A percentile compares a stretch with the other conserved stretches of the same genome.
These are phyloP conservation scores for Rosalia funebris DNA, from an alignment of 2,888 invertebrate genomes.

Conservation along the genomic window DNA sequence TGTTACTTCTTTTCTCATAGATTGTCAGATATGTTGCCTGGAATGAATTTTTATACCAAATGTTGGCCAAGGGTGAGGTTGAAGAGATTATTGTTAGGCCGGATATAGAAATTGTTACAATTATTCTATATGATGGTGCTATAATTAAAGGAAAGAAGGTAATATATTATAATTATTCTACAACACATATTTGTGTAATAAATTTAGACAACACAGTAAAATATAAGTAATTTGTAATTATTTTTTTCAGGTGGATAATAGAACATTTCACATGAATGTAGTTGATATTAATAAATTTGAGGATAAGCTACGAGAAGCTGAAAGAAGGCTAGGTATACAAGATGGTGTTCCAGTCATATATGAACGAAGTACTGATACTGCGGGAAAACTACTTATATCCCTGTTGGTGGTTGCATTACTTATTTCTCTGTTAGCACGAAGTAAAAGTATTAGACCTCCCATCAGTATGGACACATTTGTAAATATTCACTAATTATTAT, in stretches of 20 bases:
- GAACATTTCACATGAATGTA: constrained; percentile 85
- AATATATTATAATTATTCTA: constrained; percentile 47
- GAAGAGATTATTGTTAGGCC: constrained; percentile 86
- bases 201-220: not conserved
- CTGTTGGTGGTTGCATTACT: constrained; percentile 75
- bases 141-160: constrained; percentile 83
- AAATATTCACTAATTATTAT: constrained; percentile 52
- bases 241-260: constrained; percentile 68
- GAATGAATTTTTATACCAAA: constrained; percentile 96
- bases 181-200: not conserved
- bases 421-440: constrained; percentile 74
- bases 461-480: constrained; percentile 85
- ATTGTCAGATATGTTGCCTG: constrained; percentile 86
- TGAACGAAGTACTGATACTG: constrained; percentile 80
- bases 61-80: constrained; percentile 95
- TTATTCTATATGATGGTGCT: constrained; percentile 86
- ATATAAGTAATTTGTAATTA: not conserved
- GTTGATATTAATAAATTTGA: constrained; percentile 88
- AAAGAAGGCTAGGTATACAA: constrained; percentile 81
- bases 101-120: constrained; percentile 85
- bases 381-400: constrained; percentile 76
- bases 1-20: constrained; percentile 59
- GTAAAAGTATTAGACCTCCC: constrained; percentile 73
- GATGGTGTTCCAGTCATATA: constrained; percentile 87
- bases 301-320: constrained; percentile 87